Base-by-base conservation (phyloP, 2,113 vertebrate genomes). In the Morone chrysops region DNA sequence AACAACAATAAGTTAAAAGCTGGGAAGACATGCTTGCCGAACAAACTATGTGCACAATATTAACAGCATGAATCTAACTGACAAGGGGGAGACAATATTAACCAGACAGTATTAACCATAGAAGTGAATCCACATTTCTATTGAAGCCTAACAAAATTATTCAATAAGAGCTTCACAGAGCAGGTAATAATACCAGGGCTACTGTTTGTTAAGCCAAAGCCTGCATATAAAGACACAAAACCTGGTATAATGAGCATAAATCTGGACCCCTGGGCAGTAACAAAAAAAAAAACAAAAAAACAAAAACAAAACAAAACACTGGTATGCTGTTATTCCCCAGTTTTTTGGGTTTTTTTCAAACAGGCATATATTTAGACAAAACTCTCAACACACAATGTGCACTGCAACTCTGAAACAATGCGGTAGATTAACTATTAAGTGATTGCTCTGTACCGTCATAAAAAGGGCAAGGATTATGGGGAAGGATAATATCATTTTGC, bases 181-280 rank as follows among this genome's bases (percentile, higher is more conserved):
- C 40, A 47, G 71, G 22, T 63, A 78, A 79, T 67, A 72, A 80
- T 61, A 65, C 20, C 65, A 65, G n/a, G 10, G 40, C 62, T 54
- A 12, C 72, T 75, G 72, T 51, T 82, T 4, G 25, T 56, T 71
- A 66, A 70, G 12, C 67, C 75, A 85, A 79, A 80, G 68, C 75
- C 31, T 17, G 75, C 13, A 63, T 65, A 65, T 53, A 78, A 75
- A 70, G 16, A 78, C 22, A 75, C 67, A 72, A 74, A 86, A 84
- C 12, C 67, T 62, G 18, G 14, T 62, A 45, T 69, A 82, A 80
- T 77, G 74, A 86, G 70, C 56, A 61, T 31, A 82, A 85, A 85
- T 70, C 80, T 76, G 80, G 50, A 72, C 51, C 78, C 57, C 54
- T 56, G 74, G 67, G 65, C 17, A 51, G 60, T 4, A 31, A 2